Percentiles rank a stretch among this genome's conserved stretches.
These are phyloP conservation scores for Lophius americanus DNA, from an alignment of 2,797 vertebrate genomes.

Conservation along the genomic window DNA sequence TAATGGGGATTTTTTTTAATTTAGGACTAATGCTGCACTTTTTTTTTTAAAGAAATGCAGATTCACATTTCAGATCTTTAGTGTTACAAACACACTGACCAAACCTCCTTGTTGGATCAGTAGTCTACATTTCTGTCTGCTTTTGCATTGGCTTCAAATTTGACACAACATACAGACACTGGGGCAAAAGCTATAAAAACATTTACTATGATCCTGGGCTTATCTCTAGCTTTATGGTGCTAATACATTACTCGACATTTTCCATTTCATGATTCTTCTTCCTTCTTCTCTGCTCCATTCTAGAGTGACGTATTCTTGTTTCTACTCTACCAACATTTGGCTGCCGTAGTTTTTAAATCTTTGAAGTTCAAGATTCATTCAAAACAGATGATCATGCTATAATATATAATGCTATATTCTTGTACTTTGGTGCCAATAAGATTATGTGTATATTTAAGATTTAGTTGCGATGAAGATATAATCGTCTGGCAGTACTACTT, in stretches of 20 bases:
- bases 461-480: too few relatives aligned
- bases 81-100: background rate
- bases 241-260: background rate
- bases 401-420: too few relatives aligned
- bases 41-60: background rate
- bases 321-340: too few relatives aligned
- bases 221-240: too few relatives aligned
- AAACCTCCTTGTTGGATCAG: constrained; percentile 26
- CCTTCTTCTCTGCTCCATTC: background rate
- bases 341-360: too few relatives aligned
- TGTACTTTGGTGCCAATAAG: too few relatives aligned
- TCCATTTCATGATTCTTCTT: background rate
- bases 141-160: constrained; percentile 13
- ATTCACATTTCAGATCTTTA: constrained; percentile 6
- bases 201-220: too few relatives aligned
- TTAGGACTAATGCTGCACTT: constrained; percentile 6
- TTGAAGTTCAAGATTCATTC: too few relatives aligned
- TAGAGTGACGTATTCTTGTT: background rate
- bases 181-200: too few relatives aligned
- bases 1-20: background rate
- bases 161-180: background rate
- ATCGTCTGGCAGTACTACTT: too few relatives aligned
- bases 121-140: background rate
- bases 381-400: too few relatives aligned
- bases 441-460: too few relatives aligned